Evolutionary conservation across 2,888 invertebrate species (phyloP), one percentile per base, ranked within the genome.

Genomic region (Conops quadrifasciatus): DNA sequence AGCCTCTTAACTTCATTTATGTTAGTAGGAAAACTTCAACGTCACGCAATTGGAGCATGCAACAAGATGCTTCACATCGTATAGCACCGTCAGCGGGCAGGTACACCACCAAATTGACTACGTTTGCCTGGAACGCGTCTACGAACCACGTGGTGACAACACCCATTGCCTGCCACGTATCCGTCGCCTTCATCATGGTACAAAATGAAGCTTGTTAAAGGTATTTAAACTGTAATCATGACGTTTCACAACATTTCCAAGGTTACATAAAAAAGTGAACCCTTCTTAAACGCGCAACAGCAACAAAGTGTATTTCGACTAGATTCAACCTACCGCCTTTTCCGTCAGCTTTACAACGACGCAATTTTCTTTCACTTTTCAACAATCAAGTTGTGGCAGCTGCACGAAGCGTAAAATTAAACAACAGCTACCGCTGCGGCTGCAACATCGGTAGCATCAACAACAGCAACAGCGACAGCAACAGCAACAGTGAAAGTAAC

Each of bases 201-300:
- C 43, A 2, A 1, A 53, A 11, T 28, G 15, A 36, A 51, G 60
- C 49, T 60, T 51, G 60, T 68, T 60, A 68, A 45, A 60, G 62
- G 51, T 36, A 68, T 62, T 60, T 68, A 62, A 68, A 53, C 60
- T 68, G 62, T 51, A 68, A 68, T 68, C 68, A 68, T 51, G 60
- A 51, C 68, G 19, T 56, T 62, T 62, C 19, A 49, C 49, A 62
- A 62, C 62, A 28, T 59, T 59, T 68, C 68, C 60, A 68, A 68
- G 62, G 68, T 68, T 68, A 60, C 59, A 36, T 30, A 30, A 51
- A 68, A 62, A 68, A 30, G 28, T 68, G 28, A 16, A 21, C 67
- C 28, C 62, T 68, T 49, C 49, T 51, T 51, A 30, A 30, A 67
- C 30, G 58, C 58, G 59, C 58, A 58, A 36, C 5, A 36, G 36